Base-by-base conservation (phyloP, 1,140 invertebrate genomes). In the Lysiphlebus fabarum region DNA sequence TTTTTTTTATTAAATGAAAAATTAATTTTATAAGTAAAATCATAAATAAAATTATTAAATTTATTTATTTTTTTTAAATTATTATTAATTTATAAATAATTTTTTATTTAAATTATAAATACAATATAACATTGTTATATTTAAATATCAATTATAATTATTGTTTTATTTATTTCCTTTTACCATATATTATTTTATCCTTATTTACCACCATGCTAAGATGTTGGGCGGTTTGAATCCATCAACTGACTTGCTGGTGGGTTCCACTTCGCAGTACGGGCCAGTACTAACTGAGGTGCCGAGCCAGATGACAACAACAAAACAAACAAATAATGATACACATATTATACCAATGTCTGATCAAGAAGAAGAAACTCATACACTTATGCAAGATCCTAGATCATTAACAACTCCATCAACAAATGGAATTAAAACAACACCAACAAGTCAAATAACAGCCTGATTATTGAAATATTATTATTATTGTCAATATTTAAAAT, bases 171-270 rank as follows among this genome's bases (percentile, higher is more conserved):
- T 48, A 42, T 14, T 41, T 48, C 53, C 58, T 47, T 58, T 57
- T 53, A 47, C 54, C 62, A 68, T 62, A 4, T 26, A 62, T 71
- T 76, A 71, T 64, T 72, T 74, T 75, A 78, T n/a, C 49, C 67
- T 75, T 70, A 71, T 73, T 65, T 75, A 72, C n/a, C n/a, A 71
- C 69, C 74, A 71, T 76, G 69, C n/a, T 76, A 79, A 79, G 77
- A 79, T 79, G 77, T 79, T 79, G 76, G 76, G 77, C 76, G 77
- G 76, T 76, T 78, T 79, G 76, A 79, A 79, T 70, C 76, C 77
- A 74, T 79, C 77, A 48, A 78, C 77, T 79, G 77, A 78, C 76
- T 78, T 79, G 76, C 77, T 79, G 76, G 77, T 78, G 77, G 77
- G 77, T 78, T 79, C 77, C 73, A 74, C 77, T 79, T 78, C 76